Conservation (phyloP, 1,140 invertebrate genomes). For the Leptonema lineaticorne region DNA sequence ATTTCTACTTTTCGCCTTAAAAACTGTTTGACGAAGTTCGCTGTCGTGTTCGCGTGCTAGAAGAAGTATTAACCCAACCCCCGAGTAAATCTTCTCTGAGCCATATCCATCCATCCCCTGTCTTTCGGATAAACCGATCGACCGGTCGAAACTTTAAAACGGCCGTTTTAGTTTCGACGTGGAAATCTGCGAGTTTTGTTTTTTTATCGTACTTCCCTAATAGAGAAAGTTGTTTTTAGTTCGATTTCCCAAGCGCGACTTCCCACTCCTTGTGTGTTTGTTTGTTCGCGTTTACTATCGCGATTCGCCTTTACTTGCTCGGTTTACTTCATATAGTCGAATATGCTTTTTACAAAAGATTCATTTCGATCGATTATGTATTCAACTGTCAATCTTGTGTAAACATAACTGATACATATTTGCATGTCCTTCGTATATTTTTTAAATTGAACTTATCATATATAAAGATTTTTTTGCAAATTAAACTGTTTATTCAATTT, state of each 20-base stretch:
- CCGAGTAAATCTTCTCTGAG: not conserved
- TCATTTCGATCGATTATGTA: too few species aligned
- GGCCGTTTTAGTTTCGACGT: slow-evolving; percentile 3
- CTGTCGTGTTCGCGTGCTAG: slow-evolving; percentile 13
- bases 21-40: slow-evolving; percentile 6
- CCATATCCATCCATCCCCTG: not conserved
- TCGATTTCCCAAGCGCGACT: slow-evolving; percentile 14
- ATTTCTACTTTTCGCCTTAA: not conserved
- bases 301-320: too few species aligned
- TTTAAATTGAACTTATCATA: too few species aligned
- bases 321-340: too few species aligned
- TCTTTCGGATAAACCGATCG: too few species aligned
- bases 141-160: slow-evolving; percentile 8
- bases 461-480: too few species aligned
- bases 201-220: slow-evolving; percentile 27
- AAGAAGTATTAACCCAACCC: too few species aligned
- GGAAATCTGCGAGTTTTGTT: slow-evolving; percentile 26
- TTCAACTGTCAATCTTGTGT: too few species aligned
- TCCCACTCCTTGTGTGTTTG: not conserved
- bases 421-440: too few species aligned
- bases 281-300: not conserved
- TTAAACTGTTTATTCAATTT: too few species aligned
- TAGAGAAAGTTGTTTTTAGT: slow-evolving; percentile 28
- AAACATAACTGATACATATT: too few species aligned
- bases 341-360: too few species aligned